Evolutionary conservation across 2,113 vertebrate genomes (phyloP), one percentile per base, ranked within the genome.

Genomic region (Takifugu flavidus): DNA sequence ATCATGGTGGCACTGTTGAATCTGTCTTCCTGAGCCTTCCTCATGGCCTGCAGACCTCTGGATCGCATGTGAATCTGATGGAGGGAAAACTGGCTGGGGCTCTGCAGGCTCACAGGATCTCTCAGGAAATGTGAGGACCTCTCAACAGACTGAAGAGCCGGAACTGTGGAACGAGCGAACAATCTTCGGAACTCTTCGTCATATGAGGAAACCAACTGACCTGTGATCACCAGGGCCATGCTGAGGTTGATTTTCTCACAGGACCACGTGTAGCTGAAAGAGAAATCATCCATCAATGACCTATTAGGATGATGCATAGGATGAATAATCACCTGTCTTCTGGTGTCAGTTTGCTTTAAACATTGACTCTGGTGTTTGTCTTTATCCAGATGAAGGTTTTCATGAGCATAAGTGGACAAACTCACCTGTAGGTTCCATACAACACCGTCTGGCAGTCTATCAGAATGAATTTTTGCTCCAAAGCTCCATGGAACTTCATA

Each of bases 161-260:
- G 93, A 42, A 92, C 67, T 4, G 76, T 85, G 44, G 95, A 97
- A 28, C 92, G 92, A 26, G 94, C 95, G 0, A 94, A 98, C 0
- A 97, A 86, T 0, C 93, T 92, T 74, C 95, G 87, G 70, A 97
- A 98, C 77, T 98, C 95, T 83, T 96, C 95, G 61, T 97, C 94
- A 14, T 93, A 98, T 3, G 89, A 93, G 78, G 91, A 88, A 7
- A 95, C 93, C 42, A 98, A 89, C 55, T 95, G 93, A 69, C 95
- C 95, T 10, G 93, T 95, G 82, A 98, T 91, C 12, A 98, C 85
- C 65, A 95, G 91, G 15, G 95, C 93, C 94, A 97, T 97, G 74
- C 95, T 98, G 73, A 94, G 84, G 70, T 96, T 90, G 69, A 94
- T 92, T 85, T 98, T 98, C 86, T 98, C 95, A 86, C 89, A 97